Conservation (phyloP, 2,113 vertebrate genomes). For the Pseudopipra pipra region DNA sequence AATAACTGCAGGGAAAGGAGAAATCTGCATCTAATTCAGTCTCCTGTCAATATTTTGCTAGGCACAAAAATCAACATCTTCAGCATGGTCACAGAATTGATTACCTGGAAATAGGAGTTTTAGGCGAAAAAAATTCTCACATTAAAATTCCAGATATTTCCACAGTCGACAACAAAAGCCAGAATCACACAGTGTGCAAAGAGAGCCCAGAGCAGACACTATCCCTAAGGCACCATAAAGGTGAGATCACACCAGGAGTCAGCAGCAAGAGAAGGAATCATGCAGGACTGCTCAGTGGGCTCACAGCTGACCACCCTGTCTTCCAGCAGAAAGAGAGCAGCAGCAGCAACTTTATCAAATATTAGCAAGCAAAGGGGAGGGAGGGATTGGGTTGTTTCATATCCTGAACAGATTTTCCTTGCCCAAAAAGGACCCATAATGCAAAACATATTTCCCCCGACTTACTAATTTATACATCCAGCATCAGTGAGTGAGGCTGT, state of each 20-base stretch:
- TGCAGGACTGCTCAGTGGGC: not conserved
- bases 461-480: not conserved
- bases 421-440: not conserved
- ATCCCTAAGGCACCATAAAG: not conserved
- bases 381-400: not conserved
- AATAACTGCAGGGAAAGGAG: not conserved
- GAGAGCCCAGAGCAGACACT: not conserved
- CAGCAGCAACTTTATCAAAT: not conserved
- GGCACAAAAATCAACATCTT: not conserved
- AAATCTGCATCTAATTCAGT: not conserved
- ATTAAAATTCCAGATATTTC: not conserved
- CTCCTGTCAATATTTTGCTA: not conserved
- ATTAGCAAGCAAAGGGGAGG: not conserved
- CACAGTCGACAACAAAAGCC: not conserved
- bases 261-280: not conserved
- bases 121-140: not conserved
- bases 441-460: not conserved
- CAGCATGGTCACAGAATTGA: not conserved
- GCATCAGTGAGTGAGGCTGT: not conserved
- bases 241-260: not conserved
- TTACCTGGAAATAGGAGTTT: not conserved
- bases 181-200: not conserved
- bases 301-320: not conserved
- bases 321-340: not conserved
- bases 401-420: not conserved